Conservation (phyloP, 2,113 vertebrate genomes). For the Ariopsis seemanni region DNA sequence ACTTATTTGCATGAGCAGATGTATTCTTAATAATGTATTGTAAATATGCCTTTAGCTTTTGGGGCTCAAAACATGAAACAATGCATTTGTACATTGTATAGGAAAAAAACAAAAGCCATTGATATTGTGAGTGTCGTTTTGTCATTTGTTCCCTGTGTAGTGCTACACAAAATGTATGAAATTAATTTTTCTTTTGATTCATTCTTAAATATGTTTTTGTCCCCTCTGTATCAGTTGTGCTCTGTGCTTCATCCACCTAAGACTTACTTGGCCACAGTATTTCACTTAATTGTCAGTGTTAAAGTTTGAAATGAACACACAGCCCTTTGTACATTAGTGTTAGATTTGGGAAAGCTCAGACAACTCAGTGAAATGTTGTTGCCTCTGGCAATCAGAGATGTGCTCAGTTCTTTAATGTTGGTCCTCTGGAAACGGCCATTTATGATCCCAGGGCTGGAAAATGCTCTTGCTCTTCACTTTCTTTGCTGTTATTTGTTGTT, state of each 20-base stretch:
- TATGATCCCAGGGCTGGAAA: slow-evolving; percentile 3
- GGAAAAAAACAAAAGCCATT: slow-evolving; percentile 75
- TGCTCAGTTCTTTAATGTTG: slow-evolving; percentile 17
- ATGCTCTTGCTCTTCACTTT: slow-evolving; percentile 14
- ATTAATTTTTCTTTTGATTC: slow-evolving; percentile 22
- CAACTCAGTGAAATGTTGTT: slow-evolving; percentile 35
- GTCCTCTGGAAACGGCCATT: slow-evolving; percentile 10
- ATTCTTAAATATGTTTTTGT: slow-evolving; percentile 34
- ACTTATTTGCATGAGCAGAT: slow-evolving; percentile 56
- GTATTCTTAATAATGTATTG: slow-evolving; percentile 64
- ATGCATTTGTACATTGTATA: slow-evolving; percentile 75
- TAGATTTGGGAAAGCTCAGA: slow-evolving; percentile 8
- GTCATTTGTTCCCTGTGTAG: slow-evolving; percentile 77
- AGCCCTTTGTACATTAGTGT: not conserved
- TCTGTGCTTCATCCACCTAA: slow-evolving; percentile 30
- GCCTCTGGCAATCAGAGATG: slow-evolving; percentile 29
- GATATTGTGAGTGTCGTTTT: slow-evolving; percentile 82
- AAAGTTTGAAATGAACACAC: not conserved
- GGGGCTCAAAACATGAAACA: slow-evolving; percentile 69
- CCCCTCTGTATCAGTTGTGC: slow-evolving; percentile 32
- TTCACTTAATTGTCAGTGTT: slow-evolving; percentile 29
- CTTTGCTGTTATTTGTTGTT: slow-evolving; percentile 32
- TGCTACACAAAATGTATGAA: slow-evolving; percentile 68
- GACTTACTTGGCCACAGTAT: slow-evolving; percentile 28
- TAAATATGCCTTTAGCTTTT: slow-evolving; percentile 77